Evolutionary conservation across 2,888 invertebrate species (phyloP).

Genomic region (Orthonychiurus folsomi): DNA sequence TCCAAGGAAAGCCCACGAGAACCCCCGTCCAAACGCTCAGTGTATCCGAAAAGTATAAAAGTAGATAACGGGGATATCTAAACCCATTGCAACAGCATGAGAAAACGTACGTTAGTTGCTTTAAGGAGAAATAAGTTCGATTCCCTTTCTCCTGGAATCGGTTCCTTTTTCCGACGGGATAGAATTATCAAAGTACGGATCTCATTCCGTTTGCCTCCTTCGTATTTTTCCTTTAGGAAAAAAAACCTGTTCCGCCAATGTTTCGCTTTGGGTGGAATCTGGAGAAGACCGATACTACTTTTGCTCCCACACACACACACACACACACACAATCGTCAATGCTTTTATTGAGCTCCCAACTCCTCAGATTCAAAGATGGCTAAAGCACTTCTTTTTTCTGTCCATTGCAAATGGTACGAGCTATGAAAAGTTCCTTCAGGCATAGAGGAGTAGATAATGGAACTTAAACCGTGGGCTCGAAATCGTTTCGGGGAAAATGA

Average conservation of each 20-base stretch:
- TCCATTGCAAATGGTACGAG: no score
- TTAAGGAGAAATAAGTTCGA: neutral
- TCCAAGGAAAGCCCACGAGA: no score
- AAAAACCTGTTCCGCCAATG: no score
- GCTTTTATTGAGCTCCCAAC: neutral
- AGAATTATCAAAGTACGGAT: neutral
- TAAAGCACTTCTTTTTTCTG: no score
- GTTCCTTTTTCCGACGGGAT: neutral
- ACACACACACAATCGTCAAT: no score
- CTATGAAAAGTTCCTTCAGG: neutral
- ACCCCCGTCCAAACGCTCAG: no score
- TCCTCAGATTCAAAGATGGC: neutral
- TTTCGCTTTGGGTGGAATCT: no score
- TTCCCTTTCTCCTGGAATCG: neutral
- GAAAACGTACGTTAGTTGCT: neutral
- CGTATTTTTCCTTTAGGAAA: neutral
- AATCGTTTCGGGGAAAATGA: conserved; percentile 12
- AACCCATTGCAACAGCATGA: neutral
- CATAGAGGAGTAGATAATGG: neutral
- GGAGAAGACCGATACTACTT: no score
- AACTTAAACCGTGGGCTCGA: neutral
- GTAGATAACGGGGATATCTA: neutral
- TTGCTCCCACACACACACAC: no score
- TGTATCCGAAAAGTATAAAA: neutral
- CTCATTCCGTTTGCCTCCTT: neutral